Evolutionary conservation across 2,888 invertebrate species (phyloP).

Genomic region (Nomada ruficornis): DNA sequence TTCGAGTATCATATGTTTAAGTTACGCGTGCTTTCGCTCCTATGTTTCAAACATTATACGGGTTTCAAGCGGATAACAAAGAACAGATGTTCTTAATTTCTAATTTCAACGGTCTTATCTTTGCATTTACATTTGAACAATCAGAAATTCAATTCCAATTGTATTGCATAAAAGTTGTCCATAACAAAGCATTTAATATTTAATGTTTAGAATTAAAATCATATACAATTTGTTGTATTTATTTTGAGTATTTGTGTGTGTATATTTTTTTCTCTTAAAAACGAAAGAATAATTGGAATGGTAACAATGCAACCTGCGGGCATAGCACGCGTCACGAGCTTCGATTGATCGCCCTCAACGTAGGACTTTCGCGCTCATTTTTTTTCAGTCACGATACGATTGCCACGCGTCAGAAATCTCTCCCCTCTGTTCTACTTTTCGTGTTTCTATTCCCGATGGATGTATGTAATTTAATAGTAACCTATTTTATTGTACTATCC

Average conservation of each 20-base stretch:
- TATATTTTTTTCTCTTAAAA: not conserved
- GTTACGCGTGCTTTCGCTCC: not conserved
- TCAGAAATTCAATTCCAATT: not conserved
- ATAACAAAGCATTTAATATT: not conserved
- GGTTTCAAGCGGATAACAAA: not conserved
- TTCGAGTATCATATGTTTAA: not conserved
- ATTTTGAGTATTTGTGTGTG: not conserved
- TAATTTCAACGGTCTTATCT: too few species aligned
- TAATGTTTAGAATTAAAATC: not conserved
- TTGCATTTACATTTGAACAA: not conserved
- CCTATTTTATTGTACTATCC: not conserved
- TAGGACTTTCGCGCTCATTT: conserved; percentile 60
- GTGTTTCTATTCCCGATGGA: not conserved
- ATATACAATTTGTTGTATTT: not conserved
- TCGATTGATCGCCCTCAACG: conserved; percentile 62
- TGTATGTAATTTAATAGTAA: not conserved
- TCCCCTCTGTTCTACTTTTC: conserved; percentile 8
- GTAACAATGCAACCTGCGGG: conserved; percentile 9
- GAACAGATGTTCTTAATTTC: not conserved
- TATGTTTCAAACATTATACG: not conserved
- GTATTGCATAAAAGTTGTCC: not conserved
- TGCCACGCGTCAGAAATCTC: conserved; percentile 56
- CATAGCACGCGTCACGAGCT: conserved; percentile 52
- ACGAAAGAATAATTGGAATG: conserved; percentile 3
- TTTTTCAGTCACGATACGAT: conserved; percentile 15